phyloP scores from a whole-genome alignment of 2,888 invertebrate species.

The Itoplectis maculator region DNA sequence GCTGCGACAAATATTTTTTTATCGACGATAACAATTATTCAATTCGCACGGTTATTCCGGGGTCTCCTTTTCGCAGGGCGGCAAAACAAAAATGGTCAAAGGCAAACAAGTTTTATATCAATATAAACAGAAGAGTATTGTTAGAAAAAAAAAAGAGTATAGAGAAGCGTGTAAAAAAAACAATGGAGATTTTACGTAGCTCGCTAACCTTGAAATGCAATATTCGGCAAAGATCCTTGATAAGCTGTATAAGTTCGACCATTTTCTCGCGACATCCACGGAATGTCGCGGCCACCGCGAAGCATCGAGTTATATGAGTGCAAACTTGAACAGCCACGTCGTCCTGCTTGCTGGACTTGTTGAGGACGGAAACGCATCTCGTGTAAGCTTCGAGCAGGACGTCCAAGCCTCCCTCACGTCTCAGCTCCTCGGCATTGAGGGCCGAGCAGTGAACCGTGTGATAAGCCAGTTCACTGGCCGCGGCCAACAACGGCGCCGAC shows the following conservation, averaged over 20 bases:
- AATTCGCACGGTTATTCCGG: background rate
- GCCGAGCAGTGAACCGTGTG: slow-evolving; percentile 98
- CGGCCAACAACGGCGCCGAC: slow-evolving; percentile 92
- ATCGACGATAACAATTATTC: too few species aligned
- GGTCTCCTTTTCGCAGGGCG: too few species aligned
- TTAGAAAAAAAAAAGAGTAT: too few species aligned
- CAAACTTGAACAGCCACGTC: slow-evolving; percentile 96
- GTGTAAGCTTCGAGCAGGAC: slow-evolving; percentile 95
- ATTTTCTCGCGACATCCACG: slow-evolving; percentile 95
- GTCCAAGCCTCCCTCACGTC: slow-evolving; percentile 97
- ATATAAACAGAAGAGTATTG: too few species aligned
- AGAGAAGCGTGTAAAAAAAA: too few species aligned
- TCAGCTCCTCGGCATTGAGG: slow-evolving; percentile 98
- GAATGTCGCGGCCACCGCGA: slow-evolving; percentile 98
- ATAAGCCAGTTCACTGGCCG: slow-evolving; percentile 97
- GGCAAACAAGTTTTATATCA: too few species aligned
- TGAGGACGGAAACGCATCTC: slow-evolving; percentile 96
- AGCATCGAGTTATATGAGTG: slow-evolving; percentile 95
- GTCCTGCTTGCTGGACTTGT: slow-evolving; percentile 90
- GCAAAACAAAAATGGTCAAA: too few species aligned
- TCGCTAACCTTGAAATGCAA: slow-evolving; percentile 91
- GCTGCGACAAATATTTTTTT: slow-evolving; percentile 85
- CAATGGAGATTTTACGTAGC: background rate
- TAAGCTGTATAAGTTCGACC: slow-evolving; percentile 94
- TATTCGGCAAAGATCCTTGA: slow-evolving; percentile 94